Evolutionary conservation across 2,113 vertebrate species (phyloP), one percentile per base, ranked within the genome.

Genomic region (Oncorhynchus clarkii): DNA sequence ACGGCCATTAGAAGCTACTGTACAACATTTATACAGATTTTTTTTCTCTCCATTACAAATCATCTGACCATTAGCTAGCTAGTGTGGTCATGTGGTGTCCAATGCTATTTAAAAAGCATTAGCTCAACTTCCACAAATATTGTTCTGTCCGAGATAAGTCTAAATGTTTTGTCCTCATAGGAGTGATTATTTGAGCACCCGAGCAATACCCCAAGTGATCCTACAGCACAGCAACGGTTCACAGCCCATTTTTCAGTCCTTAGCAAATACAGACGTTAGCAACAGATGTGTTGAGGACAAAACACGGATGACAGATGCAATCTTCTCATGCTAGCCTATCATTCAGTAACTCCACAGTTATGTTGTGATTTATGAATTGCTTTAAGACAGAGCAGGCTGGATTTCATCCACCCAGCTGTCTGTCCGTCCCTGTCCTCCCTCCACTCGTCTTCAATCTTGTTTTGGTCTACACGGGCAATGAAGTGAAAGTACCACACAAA

Each of bases 1-100:
- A 64, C 14, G 27, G 67, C 75, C 77, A 29, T 3, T 34, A 18
- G 16, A 18, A 26, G 14, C 65, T 45, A 48, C 7, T 34, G 22
- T 49, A 45, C 68, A 45, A 8, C 20, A 2, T 24, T 39, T n/a
- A 22, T 45, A 39, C 16, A 69, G 9, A 22, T 39, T 34, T 14
- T 65, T 74, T 34, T 34, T 34, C 7, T 34, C 7, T 34, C 7
- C 69, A 72, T 76, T 77, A 59, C 66, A 57, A 12, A 62, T 76
- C 85, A 85, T 84, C 78, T 84, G 85, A 85, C 83, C 48, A 48
- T 24, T 62, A 9, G 5, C 20, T 62, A 9, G 5, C 6, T 62
- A 24, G 7, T 62, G 59, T 27, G 14, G 2, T 27, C n/a, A 62
- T 8, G 24, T 22, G 7, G 18, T 22, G 18, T 22, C 16, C 16